Percentiles rank a stretch among this genome's conserved stretches.
Conservation (phyloP, 1,140 invertebrate species). For the Colletes latitarsis region DNA sequence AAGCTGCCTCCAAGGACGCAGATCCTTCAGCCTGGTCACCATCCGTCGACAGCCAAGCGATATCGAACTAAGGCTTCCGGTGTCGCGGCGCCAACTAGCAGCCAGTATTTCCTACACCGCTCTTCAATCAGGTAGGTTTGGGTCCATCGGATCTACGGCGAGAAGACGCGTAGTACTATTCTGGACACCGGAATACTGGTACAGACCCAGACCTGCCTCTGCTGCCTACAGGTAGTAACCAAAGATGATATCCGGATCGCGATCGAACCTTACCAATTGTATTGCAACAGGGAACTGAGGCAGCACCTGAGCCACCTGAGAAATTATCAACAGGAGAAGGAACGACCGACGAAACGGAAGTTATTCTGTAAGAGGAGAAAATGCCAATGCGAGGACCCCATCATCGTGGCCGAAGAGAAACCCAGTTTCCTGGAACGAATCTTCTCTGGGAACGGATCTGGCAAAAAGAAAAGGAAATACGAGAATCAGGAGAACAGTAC, state of each 20-base stretch:
- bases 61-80: slow-evolving; percentile 73
- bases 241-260: not conserved
- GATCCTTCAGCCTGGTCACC: slow-evolving; percentile 75
- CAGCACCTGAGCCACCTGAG: slow-evolving; percentile 72
- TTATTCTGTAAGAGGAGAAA: slow-evolving; percentile 58
- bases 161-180: slow-evolving; percentile 77
- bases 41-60: slow-evolving; percentile 72
- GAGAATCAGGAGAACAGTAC: slow-evolving; percentile 21
- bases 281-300: slow-evolving; percentile 69
- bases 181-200: slow-evolving; percentile 83
- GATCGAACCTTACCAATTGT: not conserved
- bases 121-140: slow-evolving; percentile 59
- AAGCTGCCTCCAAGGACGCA: slow-evolving; percentile 74
- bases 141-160: slow-evolving; percentile 41
- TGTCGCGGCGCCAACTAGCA: slow-evolving; percentile 77
- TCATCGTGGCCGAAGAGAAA: slow-evolving; percentile 53
- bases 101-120: slow-evolving; percentile 77
- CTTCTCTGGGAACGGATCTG: slow-evolving; percentile 56
- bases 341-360: slow-evolving; percentile 48
- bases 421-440: slow-evolving; percentile 65
- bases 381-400: slow-evolving; percentile 20
- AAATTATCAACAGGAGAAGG: slow-evolving; percentile 58
- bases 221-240: slow-evolving; percentile 72
- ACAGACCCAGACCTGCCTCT: slow-evolving; percentile 78
- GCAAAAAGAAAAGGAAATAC: slow-evolving; percentile 33